A percentile compares a stretch with the other conserved stretches of the same genome.
Conservation (phyloP, 92 coral and sea anemone species). For the Zoanthus sansibaricus region DNA sequence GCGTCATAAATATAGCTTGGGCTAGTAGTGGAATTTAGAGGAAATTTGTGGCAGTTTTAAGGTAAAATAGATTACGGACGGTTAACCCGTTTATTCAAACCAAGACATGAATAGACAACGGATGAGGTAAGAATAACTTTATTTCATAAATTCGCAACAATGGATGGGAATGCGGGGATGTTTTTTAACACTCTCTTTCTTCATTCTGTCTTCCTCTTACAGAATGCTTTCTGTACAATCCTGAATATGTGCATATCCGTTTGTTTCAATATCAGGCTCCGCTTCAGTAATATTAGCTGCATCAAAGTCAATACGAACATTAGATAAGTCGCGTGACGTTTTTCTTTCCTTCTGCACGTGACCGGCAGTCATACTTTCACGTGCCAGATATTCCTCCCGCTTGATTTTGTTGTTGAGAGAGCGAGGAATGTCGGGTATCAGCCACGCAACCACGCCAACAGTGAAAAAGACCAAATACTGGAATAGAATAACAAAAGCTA, state of each 20-base stretch:
- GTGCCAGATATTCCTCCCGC: conserved; percentile 53
- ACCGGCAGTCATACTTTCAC: background rate
- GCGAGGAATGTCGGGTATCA: conserved; percentile 65
- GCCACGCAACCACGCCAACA: conserved; percentile 64
- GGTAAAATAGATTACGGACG: too few relatives aligned
- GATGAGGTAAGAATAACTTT: too few relatives aligned
- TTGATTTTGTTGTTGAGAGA: conserved; percentile 60
- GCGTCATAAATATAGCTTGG: too few relatives aligned
- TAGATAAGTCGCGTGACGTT: background rate
- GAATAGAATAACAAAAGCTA: conserved; percentile 51
- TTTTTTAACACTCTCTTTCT: too few relatives aligned
- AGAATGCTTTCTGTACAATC: background rate
- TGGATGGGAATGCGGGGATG: too few relatives aligned
- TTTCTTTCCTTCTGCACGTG: background rate
- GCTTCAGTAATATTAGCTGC: conserved; percentile 5
- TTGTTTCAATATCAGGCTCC: background rate
- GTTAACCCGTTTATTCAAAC: too few relatives aligned
- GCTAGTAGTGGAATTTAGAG: too few relatives aligned
- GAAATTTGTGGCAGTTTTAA: too few relatives aligned
- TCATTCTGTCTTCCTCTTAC: background rate
- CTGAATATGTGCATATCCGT: background rate
- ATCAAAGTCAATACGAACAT: conserved; percentile 26
- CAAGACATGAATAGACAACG: too few relatives aligned
- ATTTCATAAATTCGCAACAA: too few relatives aligned
- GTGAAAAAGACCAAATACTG: conserved; percentile 58